A percentile compares a stretch with the other conserved stretches of the same genome.
Evolutionary conservation across 30 jellyfish, hydroid and myxozoan species (phyloP).

Genomic region (Aurelia coerulea): DNA sequence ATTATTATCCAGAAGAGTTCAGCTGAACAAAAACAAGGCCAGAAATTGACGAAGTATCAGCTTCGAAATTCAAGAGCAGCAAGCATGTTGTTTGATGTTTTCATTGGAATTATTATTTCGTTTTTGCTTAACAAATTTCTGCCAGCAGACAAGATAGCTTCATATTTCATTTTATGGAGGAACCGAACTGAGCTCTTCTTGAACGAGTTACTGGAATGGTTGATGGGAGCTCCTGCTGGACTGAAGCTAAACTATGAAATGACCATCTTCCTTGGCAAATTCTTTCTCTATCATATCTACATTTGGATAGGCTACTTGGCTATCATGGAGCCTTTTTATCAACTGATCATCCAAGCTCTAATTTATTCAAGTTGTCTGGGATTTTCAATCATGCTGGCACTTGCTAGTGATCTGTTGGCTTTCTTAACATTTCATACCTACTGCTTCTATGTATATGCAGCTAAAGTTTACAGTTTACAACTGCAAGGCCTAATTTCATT

Average conservation of each 20-base stretch:
- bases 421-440: constrained; percentile 78
- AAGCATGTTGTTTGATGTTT: constrained; percentile 5
- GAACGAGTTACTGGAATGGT: constrained; percentile 68
- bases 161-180: constrained; percentile 38
- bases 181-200: constrained; percentile 44
- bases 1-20: too few species aligned
- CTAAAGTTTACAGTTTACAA: constrained; percentile 80
- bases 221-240: constrained; percentile 99
- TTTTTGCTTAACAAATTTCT: not conserved
- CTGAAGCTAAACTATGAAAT: constrained; percentile 87
- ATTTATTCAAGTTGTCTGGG: constrained; percentile 70
- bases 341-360: constrained; percentile 38
- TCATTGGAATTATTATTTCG: constrained; percentile 1
- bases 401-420: constrained; percentile 73
- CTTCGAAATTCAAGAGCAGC: not conserved
- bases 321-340: constrained; percentile 56
- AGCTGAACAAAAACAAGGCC: not conserved
- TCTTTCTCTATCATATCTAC: constrained; percentile 83
- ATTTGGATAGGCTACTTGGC: constrained; percentile 86
- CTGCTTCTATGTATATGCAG: constrained; percentile 94
- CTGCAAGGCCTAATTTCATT: constrained; percentile 77
- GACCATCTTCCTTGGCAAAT: constrained; percentile 78
- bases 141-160: not conserved
- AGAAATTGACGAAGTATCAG: not conserved
- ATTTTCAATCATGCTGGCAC: constrained; percentile 70